Conservation (phyloP, 2,797 vertebrate genomes). For the Choloepus didactylus region DNA sequence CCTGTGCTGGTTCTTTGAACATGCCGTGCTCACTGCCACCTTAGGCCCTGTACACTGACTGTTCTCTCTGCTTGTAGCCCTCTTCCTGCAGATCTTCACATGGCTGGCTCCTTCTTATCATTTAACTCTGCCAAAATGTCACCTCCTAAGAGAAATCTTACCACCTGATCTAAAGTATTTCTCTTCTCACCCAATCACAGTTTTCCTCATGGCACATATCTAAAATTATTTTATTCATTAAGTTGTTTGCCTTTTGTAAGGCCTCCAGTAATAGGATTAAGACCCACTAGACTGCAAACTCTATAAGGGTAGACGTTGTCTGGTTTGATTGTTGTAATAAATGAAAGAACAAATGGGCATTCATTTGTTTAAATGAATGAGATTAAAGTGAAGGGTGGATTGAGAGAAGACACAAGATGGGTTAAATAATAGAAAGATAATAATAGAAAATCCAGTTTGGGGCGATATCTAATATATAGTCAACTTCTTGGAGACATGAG, state of each 20-base stretch:
- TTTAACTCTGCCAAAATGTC: background rate
- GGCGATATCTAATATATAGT: background rate
- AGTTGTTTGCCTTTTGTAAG: background rate
- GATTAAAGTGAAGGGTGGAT: background rate
- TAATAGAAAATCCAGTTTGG: background rate
- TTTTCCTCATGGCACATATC: background rate
- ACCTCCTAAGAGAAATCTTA: background rate
- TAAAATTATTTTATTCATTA: background rate
- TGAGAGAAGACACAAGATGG: background rate
- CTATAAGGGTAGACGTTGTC: background rate
- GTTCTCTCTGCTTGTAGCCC: background rate
- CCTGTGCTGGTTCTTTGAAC: background rate
- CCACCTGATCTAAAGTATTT: background rate
- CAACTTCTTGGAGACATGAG: background rate
- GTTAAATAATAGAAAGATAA: background rate
- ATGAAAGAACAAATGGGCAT: background rate
- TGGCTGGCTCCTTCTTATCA: background rate
- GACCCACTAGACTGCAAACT: background rate
- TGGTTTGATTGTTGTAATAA: background rate
- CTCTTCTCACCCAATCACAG: background rate
- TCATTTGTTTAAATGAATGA: too few relatives aligned
- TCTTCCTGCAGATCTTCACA: background rate
- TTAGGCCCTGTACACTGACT: background rate
- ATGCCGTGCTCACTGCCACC: accelerated
- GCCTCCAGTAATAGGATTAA: too few relatives aligned